A percentile compares a stretch with the other conserved stretches of the same genome.
phyloP scores from a whole-genome alignment of 2,888 invertebrate genomes.

The Serripes groenlandicus region DNA sequence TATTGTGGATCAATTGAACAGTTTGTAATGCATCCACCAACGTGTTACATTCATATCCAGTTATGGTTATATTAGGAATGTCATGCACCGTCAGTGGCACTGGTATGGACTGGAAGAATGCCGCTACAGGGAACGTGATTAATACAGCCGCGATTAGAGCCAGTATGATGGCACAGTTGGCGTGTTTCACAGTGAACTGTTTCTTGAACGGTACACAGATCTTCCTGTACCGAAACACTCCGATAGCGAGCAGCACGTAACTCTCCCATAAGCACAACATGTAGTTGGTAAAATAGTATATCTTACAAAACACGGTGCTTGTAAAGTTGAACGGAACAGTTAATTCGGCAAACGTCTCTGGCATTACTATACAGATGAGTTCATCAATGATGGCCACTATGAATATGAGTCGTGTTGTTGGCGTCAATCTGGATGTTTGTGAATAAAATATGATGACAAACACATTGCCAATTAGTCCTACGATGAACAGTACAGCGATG shows the following conservation, averaged over 20 bases:
- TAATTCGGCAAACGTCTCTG: constrained; percentile 9
- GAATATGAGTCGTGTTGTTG: constrained; percentile 19
- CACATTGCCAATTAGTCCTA: background rate
- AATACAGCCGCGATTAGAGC: background rate
- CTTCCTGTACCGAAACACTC: constrained; percentile 18
- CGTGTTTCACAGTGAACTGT: constrained; percentile 4
- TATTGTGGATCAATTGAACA: constrained; percentile 1
- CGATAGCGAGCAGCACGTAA: constrained; percentile 5
- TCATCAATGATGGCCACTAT: constrained; percentile 12
- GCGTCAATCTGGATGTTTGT: background rate
- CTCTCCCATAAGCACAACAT: background rate
- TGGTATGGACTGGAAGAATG: constrained; percentile 9
- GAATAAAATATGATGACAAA: constrained; percentile 11
- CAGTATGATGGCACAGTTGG: background rate
- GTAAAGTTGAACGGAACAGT: constrained; percentile 14
- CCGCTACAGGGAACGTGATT: constrained; percentile 4
- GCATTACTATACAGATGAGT: constrained; percentile 13
- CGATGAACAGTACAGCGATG: background rate
- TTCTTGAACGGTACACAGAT: background rate
- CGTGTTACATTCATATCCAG: constrained; percentile 20
- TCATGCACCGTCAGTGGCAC: background rate
- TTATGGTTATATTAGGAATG: background rate
- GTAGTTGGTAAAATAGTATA: constrained; percentile 4
- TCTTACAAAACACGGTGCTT: constrained; percentile 16
- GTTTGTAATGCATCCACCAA: background rate